Evolutionary conservation across 1,140 invertebrate species (phyloP), one percentile per base, ranked within the genome.

Genomic region (Philotrypesis tridentata): DNA sequence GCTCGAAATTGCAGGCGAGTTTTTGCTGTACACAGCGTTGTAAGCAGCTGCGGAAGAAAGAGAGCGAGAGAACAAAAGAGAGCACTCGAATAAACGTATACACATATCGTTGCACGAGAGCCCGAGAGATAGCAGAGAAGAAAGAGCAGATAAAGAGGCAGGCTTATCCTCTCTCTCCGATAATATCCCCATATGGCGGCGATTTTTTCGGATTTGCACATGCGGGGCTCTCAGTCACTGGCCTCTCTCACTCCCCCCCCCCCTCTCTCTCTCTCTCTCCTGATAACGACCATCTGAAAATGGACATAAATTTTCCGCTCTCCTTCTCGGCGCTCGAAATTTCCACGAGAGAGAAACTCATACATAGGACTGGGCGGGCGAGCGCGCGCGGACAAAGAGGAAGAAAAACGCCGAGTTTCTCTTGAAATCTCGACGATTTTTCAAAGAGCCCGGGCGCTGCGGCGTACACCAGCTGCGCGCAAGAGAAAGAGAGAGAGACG

Each of bases 391-490:
- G 17, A 76, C 21, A 60, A 31, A 43, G 48, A 37, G 55, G 74
- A 68, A 67, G 31, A 29, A 78, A 76, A 82, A 77, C 73, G 65
- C 23, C 17, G 55, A 78, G 81, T 63, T 79, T 40, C 37, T 67
- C 60, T 37, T 83, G 68, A 83, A 79, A 79, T 72, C 67, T 79
- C 68, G 55, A 79, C 68, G 48, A 72, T 72, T 79, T 79, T 79
- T 79, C 68, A 79, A 79, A 72, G 77, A 79, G 55, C 33, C 9
- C 33, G 33, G n/a, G n/a, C n/a, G n/a, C n/a, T 37, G 48, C 17
- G 43, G 17, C 21, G 78, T 43, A 72, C n/a, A n/a, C 31, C 68
- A 79, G 25, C 78, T 79, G 48, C 21, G n/a, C 55, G 9, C 29
- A 37, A 37, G 33, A 37, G 33, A 2, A n/a, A n/a, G n/a, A 55